These are phyloP conservation scores for Petromus typicus DNA, from an alignment of 2,113 vertebrate species.

Conservation along the genomic window DNA sequence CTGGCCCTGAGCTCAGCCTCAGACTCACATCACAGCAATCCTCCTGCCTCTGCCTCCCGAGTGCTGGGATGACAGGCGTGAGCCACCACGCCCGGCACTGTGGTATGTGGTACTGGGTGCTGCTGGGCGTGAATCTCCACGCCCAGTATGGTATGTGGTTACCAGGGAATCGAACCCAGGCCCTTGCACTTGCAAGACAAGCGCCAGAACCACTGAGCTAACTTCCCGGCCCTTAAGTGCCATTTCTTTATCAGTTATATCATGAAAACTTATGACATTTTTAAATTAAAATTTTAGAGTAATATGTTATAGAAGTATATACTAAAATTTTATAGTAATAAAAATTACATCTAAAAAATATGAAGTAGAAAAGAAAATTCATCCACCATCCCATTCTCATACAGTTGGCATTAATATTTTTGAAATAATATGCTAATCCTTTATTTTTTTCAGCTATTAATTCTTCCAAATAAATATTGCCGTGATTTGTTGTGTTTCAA, in stretches of 20 bases:
- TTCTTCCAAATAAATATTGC: neutral
- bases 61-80: too few relatives aligned
- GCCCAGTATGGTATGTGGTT: too few relatives aligned
- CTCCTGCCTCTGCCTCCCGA: too few relatives aligned
- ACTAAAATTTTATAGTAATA: neutral
- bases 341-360: neutral
- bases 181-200: too few relatives aligned
- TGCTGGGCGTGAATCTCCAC: too few relatives aligned
- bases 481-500: neutral
- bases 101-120: too few relatives aligned
- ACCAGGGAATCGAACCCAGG: too few relatives aligned
- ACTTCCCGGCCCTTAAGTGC: too few relatives aligned
- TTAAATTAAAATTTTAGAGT: neutral
- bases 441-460: neutral
- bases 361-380: neutral
- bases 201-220: too few relatives aligned
- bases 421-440: neutral
- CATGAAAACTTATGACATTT: neutral
- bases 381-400: neutral
- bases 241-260: neutral
- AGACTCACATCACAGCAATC: too few relatives aligned
- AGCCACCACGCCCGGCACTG: too few relatives aligned
- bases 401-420: neutral
- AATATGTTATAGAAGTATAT: neutral
- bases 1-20: too few relatives aligned